Evolutionary conservation across 2,113 vertebrate genomes (phyloP).

Genomic region (Eulemur macaco): DNA sequence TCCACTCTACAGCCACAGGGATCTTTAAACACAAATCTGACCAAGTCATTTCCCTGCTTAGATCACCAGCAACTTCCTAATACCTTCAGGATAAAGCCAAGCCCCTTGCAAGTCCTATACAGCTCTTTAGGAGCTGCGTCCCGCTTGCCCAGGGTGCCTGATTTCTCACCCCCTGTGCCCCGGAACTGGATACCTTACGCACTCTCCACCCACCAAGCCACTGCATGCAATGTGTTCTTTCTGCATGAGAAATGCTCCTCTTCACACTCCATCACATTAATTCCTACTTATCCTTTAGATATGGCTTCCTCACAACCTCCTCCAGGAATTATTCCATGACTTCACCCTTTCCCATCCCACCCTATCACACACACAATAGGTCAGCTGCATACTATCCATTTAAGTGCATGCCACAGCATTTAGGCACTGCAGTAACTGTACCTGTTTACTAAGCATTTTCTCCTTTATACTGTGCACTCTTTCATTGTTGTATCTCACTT

Average conservation of each 20-base stretch:
- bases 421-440: background rate
- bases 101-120: background rate
- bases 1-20: background rate
- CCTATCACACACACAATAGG: background rate
- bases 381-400: background rate
- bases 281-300: background rate
- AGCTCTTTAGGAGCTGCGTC: background rate
- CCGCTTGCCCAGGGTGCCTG: fast-evolving
- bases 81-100: background rate
- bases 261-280: background rate
- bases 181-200: background rate
- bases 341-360: background rate
- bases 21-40: background rate
- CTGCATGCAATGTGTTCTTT: background rate
- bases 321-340: background rate
- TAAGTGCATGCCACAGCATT: background rate
- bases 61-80: background rate
- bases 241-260: background rate
- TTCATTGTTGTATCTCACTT: background rate
- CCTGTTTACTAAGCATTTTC: background rate
- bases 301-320: background rate
- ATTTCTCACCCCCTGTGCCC: background rate
- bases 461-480: background rate
- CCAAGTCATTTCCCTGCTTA: background rate
- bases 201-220: background rate